Conservation (phyloP, 2,797 vertebrate species). For the Syndactyla subalaris region DNA sequence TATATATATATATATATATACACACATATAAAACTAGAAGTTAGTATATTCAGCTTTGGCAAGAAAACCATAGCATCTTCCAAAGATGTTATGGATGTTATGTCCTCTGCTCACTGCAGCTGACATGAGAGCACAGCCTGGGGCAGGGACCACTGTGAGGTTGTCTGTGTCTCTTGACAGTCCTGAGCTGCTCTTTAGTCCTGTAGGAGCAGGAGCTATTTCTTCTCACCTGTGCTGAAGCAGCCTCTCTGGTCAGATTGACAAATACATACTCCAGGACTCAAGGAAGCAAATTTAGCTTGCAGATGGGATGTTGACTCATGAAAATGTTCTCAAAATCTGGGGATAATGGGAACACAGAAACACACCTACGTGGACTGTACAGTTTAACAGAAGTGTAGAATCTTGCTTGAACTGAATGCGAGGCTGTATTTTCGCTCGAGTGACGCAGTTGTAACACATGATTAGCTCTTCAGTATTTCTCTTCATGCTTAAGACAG, state of each 20-base stretch:
- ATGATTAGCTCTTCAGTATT: neutral
- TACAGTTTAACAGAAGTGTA: neutral
- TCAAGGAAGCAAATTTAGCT: neutral
- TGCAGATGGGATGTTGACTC: neutral
- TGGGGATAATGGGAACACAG: fast-evolving
- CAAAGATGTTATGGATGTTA: neutral
- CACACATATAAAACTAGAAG: too few relatives aligned
- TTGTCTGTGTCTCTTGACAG: neutral
- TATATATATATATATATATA: too few relatives aligned
- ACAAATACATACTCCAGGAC: neutral
- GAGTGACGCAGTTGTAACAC: neutral
- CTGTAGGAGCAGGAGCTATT: neutral
- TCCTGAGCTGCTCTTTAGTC: neutral
- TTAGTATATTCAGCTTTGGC: neutral
- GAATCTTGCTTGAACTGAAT: neutral
- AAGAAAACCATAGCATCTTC: neutral
- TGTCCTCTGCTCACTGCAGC: neutral
- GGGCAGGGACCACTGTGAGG: neutral
- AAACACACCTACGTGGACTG: neutral
- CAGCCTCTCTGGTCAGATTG: neutral
- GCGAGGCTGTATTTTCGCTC: neutral
- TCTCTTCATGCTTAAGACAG: neutral
- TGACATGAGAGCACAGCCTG: neutral
- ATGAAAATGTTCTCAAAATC: neutral
- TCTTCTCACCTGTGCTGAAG: neutral